A percentile compares a stretch with the other conserved stretches of the same genome.
phyloP scores from a whole-genome alignment of 2,888 invertebrate genomes.

The Syritta pipiens region DNA sequence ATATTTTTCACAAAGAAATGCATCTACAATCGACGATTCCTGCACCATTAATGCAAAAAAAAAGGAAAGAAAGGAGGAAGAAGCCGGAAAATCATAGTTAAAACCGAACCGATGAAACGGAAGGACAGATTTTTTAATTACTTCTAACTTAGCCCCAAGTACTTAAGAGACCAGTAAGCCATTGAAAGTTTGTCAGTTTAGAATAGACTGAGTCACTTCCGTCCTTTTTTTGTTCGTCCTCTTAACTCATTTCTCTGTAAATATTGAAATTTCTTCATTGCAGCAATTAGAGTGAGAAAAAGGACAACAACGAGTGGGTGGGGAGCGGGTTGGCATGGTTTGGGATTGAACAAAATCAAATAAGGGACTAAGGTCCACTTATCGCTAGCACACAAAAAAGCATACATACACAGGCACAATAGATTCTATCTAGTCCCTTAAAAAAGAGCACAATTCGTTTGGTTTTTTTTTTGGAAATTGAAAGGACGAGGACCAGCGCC shows the following conservation, averaged over 20 bases:
- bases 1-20: too few relatives aligned
- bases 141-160: not conserved
- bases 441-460: too few relatives aligned
- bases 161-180: not conserved
- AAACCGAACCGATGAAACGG: not conserved
- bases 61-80: too few relatives aligned
- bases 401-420: slow-evolving; percentile 2
- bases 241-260: not conserved
- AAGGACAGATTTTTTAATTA: slow-evolving; percentile 7
- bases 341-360: too few relatives aligned
- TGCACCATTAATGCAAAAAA: too few relatives aligned
- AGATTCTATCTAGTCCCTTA: slow-evolving; percentile 7
- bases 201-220: not conserved
- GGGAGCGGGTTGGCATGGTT: too few relatives aligned
- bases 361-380: slow-evolving; percentile 7
- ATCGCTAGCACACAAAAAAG: not conserved
- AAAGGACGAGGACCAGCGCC: slow-evolving; percentile 12
- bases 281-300: slow-evolving; percentile 40
- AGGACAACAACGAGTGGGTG: not conserved
- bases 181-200: slow-evolving; percentile 9
- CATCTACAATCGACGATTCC: too few relatives aligned
- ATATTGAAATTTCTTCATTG: slow-evolving; percentile 20
- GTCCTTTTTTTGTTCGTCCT: not conserved
- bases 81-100: not conserved
- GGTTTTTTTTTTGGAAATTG: slow-evolving; percentile 1